These are phyloP conservation scores for Aplidium turbinatum DNA, from an alignment of 23 tunicate genomes.

Conservation along the genomic window DNA sequence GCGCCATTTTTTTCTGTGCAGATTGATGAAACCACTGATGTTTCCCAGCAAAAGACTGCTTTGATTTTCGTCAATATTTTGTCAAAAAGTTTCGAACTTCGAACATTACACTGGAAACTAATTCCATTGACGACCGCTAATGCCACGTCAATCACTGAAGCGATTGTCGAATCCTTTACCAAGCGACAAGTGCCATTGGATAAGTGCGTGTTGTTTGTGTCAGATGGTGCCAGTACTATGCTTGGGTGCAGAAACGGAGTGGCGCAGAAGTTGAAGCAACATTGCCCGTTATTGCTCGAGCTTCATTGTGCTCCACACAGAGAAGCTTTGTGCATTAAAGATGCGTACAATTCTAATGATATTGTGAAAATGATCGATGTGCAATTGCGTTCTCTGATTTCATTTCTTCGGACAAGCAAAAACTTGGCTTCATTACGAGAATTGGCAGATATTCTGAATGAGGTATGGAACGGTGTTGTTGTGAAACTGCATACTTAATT, in stretches of 20 bases:
- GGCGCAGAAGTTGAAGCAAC: neutral
- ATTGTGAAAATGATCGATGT: neutral
- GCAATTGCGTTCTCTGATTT: neutral
- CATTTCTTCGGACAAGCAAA: neutral
- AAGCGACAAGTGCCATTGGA: conserved; percentile 7
- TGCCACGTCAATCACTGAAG: neutral
- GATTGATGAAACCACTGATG: conserved; percentile 3
- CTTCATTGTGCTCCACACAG: conserved; percentile 19
- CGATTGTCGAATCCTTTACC: conserved; percentile 12
- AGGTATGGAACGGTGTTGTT: too few species aligned
- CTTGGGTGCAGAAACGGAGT: conserved; percentile 14
- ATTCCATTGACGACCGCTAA: neutral
- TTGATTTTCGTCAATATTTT: conserved; percentile 11
- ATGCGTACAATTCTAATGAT: neutral
- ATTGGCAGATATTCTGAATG: conserved; percentile 1
- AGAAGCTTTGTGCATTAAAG: conserved; percentile 12
- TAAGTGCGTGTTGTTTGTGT: conserved; percentile 2
- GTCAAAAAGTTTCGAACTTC: neutral
- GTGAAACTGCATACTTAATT: too few species aligned
- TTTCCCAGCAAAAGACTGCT: conserved; percentile 10
- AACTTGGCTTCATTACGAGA: conserved; percentile 10
- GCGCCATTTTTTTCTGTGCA: conserved; percentile 9
- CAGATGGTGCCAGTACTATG: conserved; percentile 18
- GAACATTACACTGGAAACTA: conserved; percentile 2
- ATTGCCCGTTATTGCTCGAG: conserved; percentile 12